A percentile compares a stretch with the other conserved stretches of the same genome.
These are phyloP conservation scores for Dilophus febrilis DNA, from an alignment of 2,888 invertebrate genomes.

Conservation along the genomic window DNA sequence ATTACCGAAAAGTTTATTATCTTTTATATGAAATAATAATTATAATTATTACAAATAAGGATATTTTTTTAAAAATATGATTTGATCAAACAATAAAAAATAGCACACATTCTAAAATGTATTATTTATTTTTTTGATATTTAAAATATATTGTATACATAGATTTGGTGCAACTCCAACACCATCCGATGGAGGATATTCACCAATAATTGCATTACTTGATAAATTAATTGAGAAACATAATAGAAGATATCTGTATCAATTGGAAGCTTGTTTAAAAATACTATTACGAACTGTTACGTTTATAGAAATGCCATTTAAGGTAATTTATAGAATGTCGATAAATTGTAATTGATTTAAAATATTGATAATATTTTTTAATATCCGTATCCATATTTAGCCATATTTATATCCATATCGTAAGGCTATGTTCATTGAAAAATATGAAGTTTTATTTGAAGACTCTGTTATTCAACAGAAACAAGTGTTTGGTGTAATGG, in stretches of 20 bases:
- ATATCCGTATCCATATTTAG: too few relatives aligned
- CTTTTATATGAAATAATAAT: too few relatives aligned
- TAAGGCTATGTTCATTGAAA: slow-evolving; percentile 24
- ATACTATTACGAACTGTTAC: slow-evolving; percentile 48
- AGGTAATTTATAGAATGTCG: slow-evolving; percentile 18
- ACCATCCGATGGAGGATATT: slow-evolving; percentile 38
- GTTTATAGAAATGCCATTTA: slow-evolving; percentile 34
- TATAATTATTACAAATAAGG: too few relatives aligned
- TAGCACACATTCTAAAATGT: too few relatives aligned
- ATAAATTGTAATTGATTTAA: neutral
- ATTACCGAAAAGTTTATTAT: too few relatives aligned
- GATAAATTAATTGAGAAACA: slow-evolving; percentile 43
- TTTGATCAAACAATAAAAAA: too few relatives aligned
- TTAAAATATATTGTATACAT: too few relatives aligned
- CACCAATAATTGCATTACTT: slow-evolving; percentile 45
- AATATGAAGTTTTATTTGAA: slow-evolving; percentile 23
- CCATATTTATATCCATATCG: slow-evolving; percentile 18
- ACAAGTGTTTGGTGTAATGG: slow-evolving; percentile 31
- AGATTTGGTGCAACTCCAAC: slow-evolving; percentile 49
- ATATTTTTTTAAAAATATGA: too few relatives aligned
- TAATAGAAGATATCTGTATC: slow-evolving; percentile 45
- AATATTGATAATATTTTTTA: neutral
- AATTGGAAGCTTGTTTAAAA: slow-evolving; percentile 50
- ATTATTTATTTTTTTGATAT: too few relatives aligned
- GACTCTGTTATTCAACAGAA: slow-evolving; percentile 25